Base-by-base conservation (phyloP, 2,113 vertebrate species). In the Macaca mulatta region DNA sequence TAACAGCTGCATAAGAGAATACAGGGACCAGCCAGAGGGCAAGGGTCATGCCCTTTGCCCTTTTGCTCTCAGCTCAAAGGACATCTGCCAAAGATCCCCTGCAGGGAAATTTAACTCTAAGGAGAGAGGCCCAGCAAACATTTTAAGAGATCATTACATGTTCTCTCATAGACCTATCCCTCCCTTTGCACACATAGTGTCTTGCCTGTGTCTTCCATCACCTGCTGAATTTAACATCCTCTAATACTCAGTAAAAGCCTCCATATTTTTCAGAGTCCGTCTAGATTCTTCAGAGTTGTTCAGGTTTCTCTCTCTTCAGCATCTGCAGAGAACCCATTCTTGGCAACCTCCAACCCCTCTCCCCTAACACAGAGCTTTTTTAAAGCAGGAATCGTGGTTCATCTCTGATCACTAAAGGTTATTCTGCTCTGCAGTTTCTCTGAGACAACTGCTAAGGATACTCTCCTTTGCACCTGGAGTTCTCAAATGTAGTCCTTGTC, bases 81-180 rank as follows among this genome's bases (percentile, higher is more conserved):
- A 96, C 97, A 98, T 96, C 98, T 98, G 98, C 95, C 92, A 94
- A 96, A 95, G 96, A 92, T 98, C 45, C 97, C 98, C 98, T 96
- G 90, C 35, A 93, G 98, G 94, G 95, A 96, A 93, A 96, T 93
- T 23, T 3, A 81, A 91, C 91, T 94, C 79, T 94, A 57, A 87
- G 95, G 77, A 93, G 45, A 23, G 69, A 94, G 57, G 50, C 94
- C 74, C 80, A 78, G 75, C 25, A 78, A 96, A 20, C 77, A 45
- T 70, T 96, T 96, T 43, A 74, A 90, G 84, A 45, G 38, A 81
- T 79, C 72, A 59, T 87, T 87, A 48, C 27, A 14, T 1, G 13
- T 12, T 78, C 55, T 45, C 57, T 93, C 87, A 79, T 8, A 67
- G 67, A 45, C 23, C 61, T 74, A 14, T 16, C 20, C 6, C 10